Percentiles rank a stretch among this genome's conserved stretches.
phyloP scores from a whole-genome alignment of 1,140 invertebrate species.

The Periplaneta americana region DNA sequence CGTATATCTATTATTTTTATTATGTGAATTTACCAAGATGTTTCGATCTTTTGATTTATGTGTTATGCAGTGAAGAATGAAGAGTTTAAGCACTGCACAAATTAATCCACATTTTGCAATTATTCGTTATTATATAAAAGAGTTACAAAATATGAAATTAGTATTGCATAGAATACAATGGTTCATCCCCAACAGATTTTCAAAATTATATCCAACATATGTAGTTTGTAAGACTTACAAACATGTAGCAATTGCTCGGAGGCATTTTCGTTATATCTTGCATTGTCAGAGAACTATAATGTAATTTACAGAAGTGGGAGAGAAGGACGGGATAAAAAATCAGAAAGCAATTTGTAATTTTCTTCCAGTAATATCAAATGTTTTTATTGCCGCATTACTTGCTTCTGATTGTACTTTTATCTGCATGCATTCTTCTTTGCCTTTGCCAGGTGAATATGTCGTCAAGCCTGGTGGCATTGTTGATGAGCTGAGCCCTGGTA shows the following conservation, averaged over 20 bases:
- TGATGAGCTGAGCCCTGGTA: constrained; percentile 26
- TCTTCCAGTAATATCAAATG: background rate
- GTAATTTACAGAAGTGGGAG: background rate
- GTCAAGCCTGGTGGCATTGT: constrained; percentile 40
- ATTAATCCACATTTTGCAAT: background rate
- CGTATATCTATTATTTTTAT: too few species aligned
- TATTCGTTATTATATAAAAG: background rate
- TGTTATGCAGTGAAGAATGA: too few species aligned
- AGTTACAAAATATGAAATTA: background rate
- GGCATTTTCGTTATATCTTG: background rate
- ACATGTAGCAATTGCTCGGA: background rate
- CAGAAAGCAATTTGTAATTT: background rate
- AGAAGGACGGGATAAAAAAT: background rate
- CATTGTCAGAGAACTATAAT: background rate
- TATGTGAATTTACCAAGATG: too few species aligned
- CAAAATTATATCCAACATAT: background rate
- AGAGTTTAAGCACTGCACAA: too few species aligned
- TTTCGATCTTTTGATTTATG: too few species aligned
- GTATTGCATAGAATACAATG: background rate
- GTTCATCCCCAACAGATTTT: background rate
- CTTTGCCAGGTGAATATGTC: constrained; percentile 51
- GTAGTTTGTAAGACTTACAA: background rate
- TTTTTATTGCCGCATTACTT: background rate
- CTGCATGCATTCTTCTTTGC: too few species aligned
- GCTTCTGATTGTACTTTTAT: too few species aligned